These are phyloP conservation scores for Camponotus floridanus DNA, from an alignment of 1,140 invertebrate species.

Conservation along the genomic window DNA sequence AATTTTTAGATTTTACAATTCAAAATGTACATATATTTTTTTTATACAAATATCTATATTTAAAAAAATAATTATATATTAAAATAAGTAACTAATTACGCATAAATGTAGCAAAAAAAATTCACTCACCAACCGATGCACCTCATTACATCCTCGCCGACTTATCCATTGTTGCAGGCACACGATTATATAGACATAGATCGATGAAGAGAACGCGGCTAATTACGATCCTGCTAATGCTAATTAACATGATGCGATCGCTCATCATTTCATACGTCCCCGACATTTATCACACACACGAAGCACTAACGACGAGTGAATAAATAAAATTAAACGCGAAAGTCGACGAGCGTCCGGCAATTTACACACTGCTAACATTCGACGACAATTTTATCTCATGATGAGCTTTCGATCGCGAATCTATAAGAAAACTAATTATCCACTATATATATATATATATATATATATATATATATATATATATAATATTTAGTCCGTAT, in stretches of 20 bases:
- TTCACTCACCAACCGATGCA: neutral
- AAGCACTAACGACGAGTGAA: neutral
- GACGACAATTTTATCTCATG: too few species aligned
- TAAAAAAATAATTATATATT: too few species aligned
- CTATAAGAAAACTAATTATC: too few species aligned
- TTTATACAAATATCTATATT: too few species aligned
- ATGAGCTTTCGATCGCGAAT: too few species aligned
- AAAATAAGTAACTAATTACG: neutral
- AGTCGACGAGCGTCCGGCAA: neutral
- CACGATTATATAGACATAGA: neutral
- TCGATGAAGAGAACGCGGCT: neutral
- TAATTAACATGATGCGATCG: conserved; percentile 31
- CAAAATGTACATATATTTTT: too few species aligned
- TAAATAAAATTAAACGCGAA: neutral
- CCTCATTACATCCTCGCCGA: neutral
- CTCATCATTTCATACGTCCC: conserved; percentile 4
- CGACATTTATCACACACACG: conserved; percentile 8
- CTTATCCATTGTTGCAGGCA: neutral
- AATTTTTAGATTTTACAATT: neutral
- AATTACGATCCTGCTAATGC: neutral
- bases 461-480: too few species aligned
- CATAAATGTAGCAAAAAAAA: neutral
- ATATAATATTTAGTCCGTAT: too few species aligned
- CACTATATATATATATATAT: too few species aligned
- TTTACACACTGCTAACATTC: neutral